Evolutionary conservation across 2,888 invertebrate genomes (phyloP).

Genomic region (Diabrotica balteata): DNA sequence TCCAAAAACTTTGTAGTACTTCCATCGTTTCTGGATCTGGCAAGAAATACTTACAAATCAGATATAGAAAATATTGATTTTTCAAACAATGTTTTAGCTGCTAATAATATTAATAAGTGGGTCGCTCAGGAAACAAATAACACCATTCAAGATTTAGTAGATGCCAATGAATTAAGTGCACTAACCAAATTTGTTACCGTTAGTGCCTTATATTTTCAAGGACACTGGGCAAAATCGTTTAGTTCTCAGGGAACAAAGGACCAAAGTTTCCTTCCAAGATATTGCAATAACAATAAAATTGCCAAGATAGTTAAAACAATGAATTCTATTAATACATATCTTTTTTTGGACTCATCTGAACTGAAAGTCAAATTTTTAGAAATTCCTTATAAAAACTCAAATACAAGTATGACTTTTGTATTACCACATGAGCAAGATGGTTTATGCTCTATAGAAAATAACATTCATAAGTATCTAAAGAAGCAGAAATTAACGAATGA

Average conservation of each 20-base stretch:
- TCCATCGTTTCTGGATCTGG: neutral
- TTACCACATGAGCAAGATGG: neutral
- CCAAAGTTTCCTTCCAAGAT: no score
- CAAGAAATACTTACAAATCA: neutral
- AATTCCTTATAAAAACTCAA: neutral
- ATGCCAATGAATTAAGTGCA: neutral
- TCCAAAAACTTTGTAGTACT: neutral
- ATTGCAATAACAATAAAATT: neutral
- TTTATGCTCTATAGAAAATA: neutral
- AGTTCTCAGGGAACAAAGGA: neutral
- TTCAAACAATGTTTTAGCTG: neutral
- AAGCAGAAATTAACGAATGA: neutral
- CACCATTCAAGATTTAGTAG: neutral
- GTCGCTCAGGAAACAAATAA: neutral
- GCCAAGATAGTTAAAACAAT: neutral
- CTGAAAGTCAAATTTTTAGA: neutral
- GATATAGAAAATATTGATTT: neutral
- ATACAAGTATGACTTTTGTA: neutral
- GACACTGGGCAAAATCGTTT: neutral
- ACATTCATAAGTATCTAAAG: neutral
- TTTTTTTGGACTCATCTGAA: neutral
- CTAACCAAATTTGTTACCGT: neutral
- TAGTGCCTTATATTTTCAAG: neutral
- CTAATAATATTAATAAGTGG: neutral
- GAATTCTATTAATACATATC: neutral